Evolutionary conservation across 2,888 invertebrate species (phyloP).

Genomic region (Pseudococcus viburni): DNA sequence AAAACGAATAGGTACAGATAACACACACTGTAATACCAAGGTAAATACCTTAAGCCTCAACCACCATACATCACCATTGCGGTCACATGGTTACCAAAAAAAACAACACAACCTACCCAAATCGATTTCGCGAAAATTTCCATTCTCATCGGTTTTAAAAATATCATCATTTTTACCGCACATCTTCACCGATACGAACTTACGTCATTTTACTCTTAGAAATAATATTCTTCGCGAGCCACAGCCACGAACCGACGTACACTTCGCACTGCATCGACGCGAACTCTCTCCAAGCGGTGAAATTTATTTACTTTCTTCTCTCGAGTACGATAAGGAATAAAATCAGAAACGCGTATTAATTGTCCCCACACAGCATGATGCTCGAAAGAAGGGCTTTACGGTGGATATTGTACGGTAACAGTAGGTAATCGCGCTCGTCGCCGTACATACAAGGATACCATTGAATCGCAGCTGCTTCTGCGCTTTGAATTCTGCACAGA

Average conservation of each 20-base stretch:
- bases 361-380: conserved; percentile 29
- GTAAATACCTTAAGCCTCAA: not conserved
- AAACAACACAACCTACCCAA: conserved; percentile 23
- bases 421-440: not conserved
- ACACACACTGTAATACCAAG: not conserved
- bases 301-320: conserved; percentile 48
- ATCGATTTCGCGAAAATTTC: conserved; percentile 35
- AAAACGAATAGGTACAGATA: not conserved
- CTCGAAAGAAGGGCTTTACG: conserved; percentile 38
- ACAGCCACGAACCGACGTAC: not conserved
- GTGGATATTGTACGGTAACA: not conserved
- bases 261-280: not conserved
- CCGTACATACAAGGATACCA: not conserved
- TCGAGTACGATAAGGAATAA: conserved; percentile 18
- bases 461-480: not conserved
- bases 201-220: not conserved
- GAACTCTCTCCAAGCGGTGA: conserved; percentile 41
- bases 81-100: not conserved
- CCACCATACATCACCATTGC: not conserved
- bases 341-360: conserved; percentile 2
- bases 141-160: conserved; percentile 11
- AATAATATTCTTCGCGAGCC: not conserved
- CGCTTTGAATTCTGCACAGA: not conserved
- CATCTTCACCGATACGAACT: not conserved
- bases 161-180: conserved; percentile 28